Conservation (phyloP, 2,797 vertebrate genomes). For the Paramormyrops hopkinsi region DNA sequence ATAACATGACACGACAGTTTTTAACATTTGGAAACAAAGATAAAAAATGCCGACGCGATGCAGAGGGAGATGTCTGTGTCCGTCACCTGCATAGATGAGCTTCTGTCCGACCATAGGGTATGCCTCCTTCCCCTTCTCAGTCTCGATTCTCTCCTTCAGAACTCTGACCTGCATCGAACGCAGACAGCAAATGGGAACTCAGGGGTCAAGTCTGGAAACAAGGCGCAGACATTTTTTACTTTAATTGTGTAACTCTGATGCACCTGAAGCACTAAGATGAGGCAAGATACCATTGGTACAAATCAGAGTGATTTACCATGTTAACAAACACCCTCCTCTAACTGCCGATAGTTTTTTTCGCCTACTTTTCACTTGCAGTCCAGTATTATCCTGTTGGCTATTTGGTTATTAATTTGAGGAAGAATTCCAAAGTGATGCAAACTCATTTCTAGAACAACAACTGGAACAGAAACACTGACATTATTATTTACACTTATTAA, state of each 20-base stretch:
- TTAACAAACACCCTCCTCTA: not conserved
- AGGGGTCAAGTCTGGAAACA: not conserved
- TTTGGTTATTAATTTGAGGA: not conserved
- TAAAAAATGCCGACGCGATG: not conserved
- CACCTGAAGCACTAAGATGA: not conserved
- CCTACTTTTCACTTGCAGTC: not conserved
- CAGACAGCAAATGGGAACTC: not conserved
- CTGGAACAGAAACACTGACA: not conserved
- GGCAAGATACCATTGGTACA: not conserved
- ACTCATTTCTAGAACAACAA: not conserved
- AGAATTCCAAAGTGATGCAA: not conserved
- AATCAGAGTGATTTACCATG: not conserved
- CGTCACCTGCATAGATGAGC: constrained; percentile 68
- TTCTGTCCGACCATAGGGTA: constrained; percentile 65
- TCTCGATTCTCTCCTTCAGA: constrained; percentile 64
- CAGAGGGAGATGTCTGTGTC: not conserved
- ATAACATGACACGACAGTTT: not conserved
- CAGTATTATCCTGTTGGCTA: not conserved
- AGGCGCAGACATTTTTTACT: not conserved
- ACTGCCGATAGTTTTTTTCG: not conserved
- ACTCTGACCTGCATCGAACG: constrained; percentile 52
- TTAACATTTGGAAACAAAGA: not conserved
- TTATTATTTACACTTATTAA: not conserved
- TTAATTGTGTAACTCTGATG: not conserved
- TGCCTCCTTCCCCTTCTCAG: constrained; percentile 59